These are phyloP conservation scores for Microdon myrmicae DNA, from an alignment of 2,888 invertebrate genomes.

Conservation along the genomic window DNA sequence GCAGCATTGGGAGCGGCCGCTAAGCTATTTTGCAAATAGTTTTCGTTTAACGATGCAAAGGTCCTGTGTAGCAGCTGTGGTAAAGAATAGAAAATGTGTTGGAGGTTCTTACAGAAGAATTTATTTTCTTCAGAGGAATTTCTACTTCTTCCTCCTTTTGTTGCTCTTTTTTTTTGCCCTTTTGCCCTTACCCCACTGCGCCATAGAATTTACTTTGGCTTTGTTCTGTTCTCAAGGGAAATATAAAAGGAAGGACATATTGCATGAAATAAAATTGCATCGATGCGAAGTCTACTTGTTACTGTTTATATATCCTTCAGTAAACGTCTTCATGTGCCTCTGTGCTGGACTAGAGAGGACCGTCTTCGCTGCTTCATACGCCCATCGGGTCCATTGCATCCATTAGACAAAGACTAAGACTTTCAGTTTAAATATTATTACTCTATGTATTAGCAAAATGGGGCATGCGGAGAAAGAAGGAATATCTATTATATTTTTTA, in stretches of 20 bases:
- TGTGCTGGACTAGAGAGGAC: slow-evolving; percentile 4
- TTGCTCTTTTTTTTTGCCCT: background rate
- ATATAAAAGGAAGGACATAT: slow-evolving; percentile 29
- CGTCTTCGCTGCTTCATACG: background rate
- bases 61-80: slow-evolving; percentile 12
- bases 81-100: background rate
- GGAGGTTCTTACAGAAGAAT: background rate
- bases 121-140: slow-evolving; percentile 7
- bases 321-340: slow-evolving; percentile 19
- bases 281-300: slow-evolving; percentile 26
- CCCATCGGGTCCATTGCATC: slow-evolving; percentile 33
- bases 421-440: too few relatives aligned
- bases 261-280: slow-evolving; percentile 36
- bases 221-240: too few relatives aligned
- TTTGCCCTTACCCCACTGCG: slow-evolving; percentile 1
- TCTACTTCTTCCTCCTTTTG: slow-evolving; percentile 4
- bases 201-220: too few relatives aligned
- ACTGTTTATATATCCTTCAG: slow-evolving; percentile 26
- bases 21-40: slow-evolving; percentile 36
- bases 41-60: slow-evolving; percentile 39
- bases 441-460: too few relatives aligned
- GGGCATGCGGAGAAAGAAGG: too few relatives aligned
- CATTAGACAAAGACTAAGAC: too few relatives aligned
- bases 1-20: background rate
- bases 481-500: too few relatives aligned